Percentiles rank a stretch among this genome's conserved stretches.
Conservation (phyloP, 2,888 invertebrate genomes). For the Teleiodes luculella region DNA sequence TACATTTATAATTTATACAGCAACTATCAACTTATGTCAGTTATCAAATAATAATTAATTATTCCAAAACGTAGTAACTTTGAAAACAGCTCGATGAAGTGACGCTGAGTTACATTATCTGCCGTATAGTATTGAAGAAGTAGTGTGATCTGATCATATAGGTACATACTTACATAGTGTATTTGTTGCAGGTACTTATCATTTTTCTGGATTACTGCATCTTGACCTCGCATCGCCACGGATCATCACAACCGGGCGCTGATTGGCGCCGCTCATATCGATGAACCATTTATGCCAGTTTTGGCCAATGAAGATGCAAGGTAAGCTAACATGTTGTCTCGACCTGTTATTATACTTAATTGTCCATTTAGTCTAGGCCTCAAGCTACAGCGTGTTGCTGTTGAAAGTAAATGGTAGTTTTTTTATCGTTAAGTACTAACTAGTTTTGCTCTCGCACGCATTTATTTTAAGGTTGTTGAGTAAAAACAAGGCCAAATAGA, state of each 20-base stretch:
- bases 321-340: conserved; percentile 44
- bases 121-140: background rate
- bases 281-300: conserved; percentile 83
- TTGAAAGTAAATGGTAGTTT: conserved; percentile 6
- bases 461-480: background rate
- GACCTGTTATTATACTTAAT: conserved; percentile 2
- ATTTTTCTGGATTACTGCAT: conserved; percentile 24
- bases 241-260: conserved; percentile 75
- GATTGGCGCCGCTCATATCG: conserved; percentile 76
- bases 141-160: background rate
- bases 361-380: conserved; percentile 6
- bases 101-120: no score
- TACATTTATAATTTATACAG: no score
- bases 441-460: background rate
- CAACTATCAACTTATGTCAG: background rate
- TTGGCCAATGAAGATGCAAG: conserved; percentile 82
- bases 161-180: background rate
- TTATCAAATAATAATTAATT: background rate
- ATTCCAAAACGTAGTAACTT: background rate
- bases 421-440: conserved; percentile 3
- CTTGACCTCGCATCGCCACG: conserved; percentile 63
- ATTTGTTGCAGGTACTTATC: conserved; percentile 33
- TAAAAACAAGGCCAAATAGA: background rate
- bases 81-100: no score
- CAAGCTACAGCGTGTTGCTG: background rate